Percentiles rank a stretch among this genome's conserved stretches.
Evolutionary conservation across 1,140 invertebrate species (phyloP).

Genomic region (Papilio glaucus): DNA sequence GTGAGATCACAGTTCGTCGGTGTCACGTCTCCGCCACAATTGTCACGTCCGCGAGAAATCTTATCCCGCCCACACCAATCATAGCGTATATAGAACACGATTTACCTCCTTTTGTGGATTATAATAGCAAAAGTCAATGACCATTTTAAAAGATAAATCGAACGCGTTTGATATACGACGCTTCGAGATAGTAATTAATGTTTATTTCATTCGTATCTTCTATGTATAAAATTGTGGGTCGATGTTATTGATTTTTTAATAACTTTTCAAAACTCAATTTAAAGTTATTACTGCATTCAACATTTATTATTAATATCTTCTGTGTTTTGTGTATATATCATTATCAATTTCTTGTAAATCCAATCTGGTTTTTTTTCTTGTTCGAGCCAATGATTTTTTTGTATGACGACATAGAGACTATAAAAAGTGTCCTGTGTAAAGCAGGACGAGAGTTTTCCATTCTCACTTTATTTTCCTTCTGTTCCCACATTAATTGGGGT

Average conservation of each 20-base stretch:
- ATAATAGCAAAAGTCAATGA: conserved; percentile 36
- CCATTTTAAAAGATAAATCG: conserved; percentile 21
- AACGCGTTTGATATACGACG: conserved; percentile 6
- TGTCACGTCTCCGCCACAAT: conserved; percentile 63
- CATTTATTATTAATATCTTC: background rate
- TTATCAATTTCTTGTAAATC: background rate
- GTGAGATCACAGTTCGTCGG: conserved; percentile 62
- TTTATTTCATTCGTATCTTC: background rate
- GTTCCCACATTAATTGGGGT: no score
- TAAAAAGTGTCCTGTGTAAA: no score
- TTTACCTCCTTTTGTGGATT: conserved; percentile 40
- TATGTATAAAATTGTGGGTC: background rate
- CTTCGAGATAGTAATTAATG: background rate
- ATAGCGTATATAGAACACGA: conserved; percentile 40
- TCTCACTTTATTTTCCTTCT: no score
- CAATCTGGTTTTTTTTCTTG: no score
- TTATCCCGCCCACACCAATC: conserved; percentile 48
- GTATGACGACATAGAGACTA: no score
- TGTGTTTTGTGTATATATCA: no score
- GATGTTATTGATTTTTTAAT: conserved; percentile 6
- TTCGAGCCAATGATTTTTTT: no score
- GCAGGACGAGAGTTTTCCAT: no score
- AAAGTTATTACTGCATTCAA: background rate
- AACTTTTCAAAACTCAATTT: conserved; percentile 7
- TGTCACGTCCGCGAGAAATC: conserved; percentile 67